A percentile compares a stretch with the other conserved stretches of the same genome.
Evolutionary conservation across 2,888 invertebrate genomes (phyloP).

Genomic region (Hypselothyrea guttata): DNA sequence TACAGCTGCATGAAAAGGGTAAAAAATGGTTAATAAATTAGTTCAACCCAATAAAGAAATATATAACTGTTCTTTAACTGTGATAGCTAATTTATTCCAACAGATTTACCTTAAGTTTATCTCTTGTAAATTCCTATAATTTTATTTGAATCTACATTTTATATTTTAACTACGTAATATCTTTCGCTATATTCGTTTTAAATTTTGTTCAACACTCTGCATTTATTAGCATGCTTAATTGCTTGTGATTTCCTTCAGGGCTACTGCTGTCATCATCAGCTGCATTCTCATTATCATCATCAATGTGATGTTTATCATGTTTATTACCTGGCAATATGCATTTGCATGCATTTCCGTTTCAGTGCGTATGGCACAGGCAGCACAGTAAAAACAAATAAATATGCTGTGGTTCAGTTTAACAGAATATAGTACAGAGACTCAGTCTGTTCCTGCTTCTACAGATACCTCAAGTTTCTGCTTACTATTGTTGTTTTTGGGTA

Average conservation of each 20-base stretch:
- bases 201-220: neutral
- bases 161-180: neutral
- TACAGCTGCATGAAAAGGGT: no score
- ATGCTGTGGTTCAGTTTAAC: conserved; percentile 23
- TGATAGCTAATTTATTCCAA: no score
- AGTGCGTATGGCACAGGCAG: conserved; percentile 29
- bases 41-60: no score
- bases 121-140: no score
- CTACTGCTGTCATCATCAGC: conserved; percentile 9
- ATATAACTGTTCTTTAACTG: no score
- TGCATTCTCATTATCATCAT: conserved; percentile 35
- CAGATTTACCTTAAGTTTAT: no score
- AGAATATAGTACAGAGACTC: conserved; percentile 17
- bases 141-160: neutral
- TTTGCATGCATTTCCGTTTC: conserved; percentile 64
- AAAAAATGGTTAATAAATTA: no score
- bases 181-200: no score
- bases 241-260: neutral
- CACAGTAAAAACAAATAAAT: conserved; percentile 50
- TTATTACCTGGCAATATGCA: neutral
- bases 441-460: no score
- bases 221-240: neutral
- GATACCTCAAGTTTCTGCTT: neutral
- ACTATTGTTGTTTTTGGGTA: conserved; percentile 35
- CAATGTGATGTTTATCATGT: conserved; percentile 27